Conservation (phyloP, 2,888 invertebrate species). For the Caenorhabditis angaria region DNA sequence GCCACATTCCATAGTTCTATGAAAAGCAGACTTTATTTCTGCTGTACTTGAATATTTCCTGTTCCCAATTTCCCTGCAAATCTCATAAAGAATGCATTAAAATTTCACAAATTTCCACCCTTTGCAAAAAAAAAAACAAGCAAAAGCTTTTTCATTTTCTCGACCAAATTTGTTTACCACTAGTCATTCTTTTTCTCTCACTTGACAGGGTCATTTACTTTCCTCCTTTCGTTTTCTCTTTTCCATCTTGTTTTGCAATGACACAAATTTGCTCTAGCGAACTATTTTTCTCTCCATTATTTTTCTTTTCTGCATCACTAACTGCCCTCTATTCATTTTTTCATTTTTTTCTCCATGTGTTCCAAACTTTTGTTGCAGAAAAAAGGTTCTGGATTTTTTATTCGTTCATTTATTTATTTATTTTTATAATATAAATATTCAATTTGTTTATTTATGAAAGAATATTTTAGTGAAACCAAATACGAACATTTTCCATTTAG, state of each 20-base stretch:
- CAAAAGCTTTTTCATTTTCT: conserved; percentile 4
- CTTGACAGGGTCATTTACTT: conserved; percentile 4
- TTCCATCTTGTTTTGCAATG: background rate
- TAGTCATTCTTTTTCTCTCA: no score
- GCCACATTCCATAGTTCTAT: no score
- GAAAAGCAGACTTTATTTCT: no score
- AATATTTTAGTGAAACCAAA: no score
- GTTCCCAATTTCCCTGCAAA: background rate
- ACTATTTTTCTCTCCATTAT: background rate
- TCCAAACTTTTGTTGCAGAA: no score
- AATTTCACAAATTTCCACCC: background rate
- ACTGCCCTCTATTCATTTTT: background rate
- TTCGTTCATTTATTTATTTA: background rate
- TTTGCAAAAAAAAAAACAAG: background rate
- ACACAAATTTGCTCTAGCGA: background rate
- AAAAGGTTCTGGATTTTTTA: background rate
- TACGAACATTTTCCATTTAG: background rate
- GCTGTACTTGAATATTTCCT: no score
- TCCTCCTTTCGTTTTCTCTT: no score
- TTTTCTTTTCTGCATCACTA: background rate
- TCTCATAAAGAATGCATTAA: background rate
- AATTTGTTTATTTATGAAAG: background rate
- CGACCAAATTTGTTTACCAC: conserved; percentile 1
- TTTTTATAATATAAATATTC: background rate
- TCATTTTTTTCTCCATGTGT: background rate